Base-by-base conservation (phyloP, 2,888 invertebrate genomes). In the Platerodrilus igneus region DNA sequence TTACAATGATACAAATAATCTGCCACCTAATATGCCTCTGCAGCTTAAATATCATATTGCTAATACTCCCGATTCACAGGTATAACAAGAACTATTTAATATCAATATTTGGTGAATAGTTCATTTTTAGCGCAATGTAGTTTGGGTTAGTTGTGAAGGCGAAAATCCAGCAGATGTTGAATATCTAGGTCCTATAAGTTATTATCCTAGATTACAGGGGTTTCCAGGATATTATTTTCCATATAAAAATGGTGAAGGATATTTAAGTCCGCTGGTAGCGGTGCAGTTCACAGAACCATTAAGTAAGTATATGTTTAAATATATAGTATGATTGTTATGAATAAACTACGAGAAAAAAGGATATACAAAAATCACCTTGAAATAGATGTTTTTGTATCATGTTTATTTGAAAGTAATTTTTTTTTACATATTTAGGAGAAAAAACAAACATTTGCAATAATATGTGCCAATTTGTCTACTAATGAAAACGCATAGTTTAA, bases 61-160 rank as follows among this genome's bases (percentile, higher is more conserved):
- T 16, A 46, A 48, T 20, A 57, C 34, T 4, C 26, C 42, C 4
- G 27, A 27, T 18, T 15, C 15, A n/a, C 33, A 22, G 37, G 41
- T 41, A 41, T n/a, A n/a, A n/a, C n/a, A n/a, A n/a, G n/a, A n/a
- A n/a, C 7, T 19, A 19, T 19, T 19, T 19, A 4, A 6, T 4
- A 6, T 5, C 17, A 14, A 11, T 29, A 29, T 10, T 25, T 32
- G 4, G 3, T n/a, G 8, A 20, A 27, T 5, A 27, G 4, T 8
- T 13, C 27, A 29, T n/a, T 68, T 70, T 14, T 61, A 87, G 80
- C 68, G 86, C 47, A 82, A 87, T 60, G 88, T 87, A 56, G 79
- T 95, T 51, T 94, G 93, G 85, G 80, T 96, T 8, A 86, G 90
- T 4, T 97, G 96, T 65, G 83, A 88, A 57, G 96, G 96, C 28